Percentiles rank a stretch among this genome's conserved stretches.
Conservation (phyloP, 2,113 vertebrate genomes). For the Platichthys stellatus region DNA sequence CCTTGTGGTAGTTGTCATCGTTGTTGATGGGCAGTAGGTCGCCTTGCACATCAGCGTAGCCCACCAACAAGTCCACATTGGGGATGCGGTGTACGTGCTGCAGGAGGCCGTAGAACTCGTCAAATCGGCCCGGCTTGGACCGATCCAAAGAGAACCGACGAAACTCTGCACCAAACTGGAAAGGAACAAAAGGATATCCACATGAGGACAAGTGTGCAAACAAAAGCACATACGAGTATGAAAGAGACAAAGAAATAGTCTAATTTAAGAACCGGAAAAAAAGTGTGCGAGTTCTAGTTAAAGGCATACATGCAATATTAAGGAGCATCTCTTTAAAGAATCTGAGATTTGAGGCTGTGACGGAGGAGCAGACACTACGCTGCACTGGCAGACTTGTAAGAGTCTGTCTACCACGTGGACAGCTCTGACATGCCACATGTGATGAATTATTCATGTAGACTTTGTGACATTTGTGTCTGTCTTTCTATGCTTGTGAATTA, state of each 20-base stretch:
- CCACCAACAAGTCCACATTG: constrained; percentile 93
- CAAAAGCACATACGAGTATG: neutral
- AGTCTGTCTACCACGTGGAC: constrained; percentile 19
- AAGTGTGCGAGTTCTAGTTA: neutral
- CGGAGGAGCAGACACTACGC: neutral
- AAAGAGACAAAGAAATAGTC: neutral
- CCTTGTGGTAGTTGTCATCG: constrained; percentile 97
- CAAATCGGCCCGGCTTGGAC: constrained; percentile 94
- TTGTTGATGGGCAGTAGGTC: constrained; percentile 98
- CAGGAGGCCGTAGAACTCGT: constrained; percentile 96
- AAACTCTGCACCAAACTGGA: constrained; percentile 97
- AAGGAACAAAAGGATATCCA: constrained; percentile 18
- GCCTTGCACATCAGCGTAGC: constrained; percentile 94
- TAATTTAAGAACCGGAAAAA: neutral
- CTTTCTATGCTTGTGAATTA: constrained; percentile 2
- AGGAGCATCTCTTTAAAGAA: neutral
- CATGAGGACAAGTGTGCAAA: constrained; percentile 2
- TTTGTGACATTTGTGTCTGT: neutral
- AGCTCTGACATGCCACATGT: constrained; percentile 23
- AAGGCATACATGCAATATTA: neutral
- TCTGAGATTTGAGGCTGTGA: neutral
- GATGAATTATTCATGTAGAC: constrained; percentile 44
- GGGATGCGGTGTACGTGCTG: constrained; percentile 98
- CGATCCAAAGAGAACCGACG: constrained; percentile 96
- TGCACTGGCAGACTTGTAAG: neutral